A percentile compares a stretch with the other conserved stretches of the same genome.
Evolutionary conservation across 1,140 invertebrate species (phyloP).

Genomic region (Notospermus geniculatus): DNA sequence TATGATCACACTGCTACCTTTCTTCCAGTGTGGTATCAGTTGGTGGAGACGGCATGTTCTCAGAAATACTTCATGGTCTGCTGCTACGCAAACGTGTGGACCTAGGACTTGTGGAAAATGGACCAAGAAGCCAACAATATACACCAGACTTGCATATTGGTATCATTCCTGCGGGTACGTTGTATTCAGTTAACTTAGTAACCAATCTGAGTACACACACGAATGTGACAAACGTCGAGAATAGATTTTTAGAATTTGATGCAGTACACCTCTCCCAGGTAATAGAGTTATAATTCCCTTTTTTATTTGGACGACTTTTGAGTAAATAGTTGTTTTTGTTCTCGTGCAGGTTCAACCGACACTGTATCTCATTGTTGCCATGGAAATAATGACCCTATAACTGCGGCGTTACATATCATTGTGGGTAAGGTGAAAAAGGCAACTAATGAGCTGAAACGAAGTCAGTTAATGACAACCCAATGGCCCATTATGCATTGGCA

Average conservation of each 20-base stretch:
- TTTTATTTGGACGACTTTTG: no score
- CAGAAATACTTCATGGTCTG: conserved; percentile 77
- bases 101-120: conserved; percentile 64
- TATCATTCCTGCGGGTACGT: conserved; percentile 68
- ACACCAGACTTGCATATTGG: conserved; percentile 68
- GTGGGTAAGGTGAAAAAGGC: conserved; percentile 62
- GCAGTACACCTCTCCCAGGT: no score
- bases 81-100: conserved; percentile 58
- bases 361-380: conserved; percentile 78
- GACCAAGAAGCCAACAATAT: conserved; percentile 62
- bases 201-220: no score
- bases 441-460: no score
- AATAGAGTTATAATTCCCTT: no score
- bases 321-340: conserved; percentile 13
- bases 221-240: no score
- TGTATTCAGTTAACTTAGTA: no score
- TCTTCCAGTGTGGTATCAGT: conserved; percentile 72
- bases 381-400: conserved; percentile 79
- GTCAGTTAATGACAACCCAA: no score
- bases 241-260: no score
- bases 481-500: no score
- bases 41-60: conserved; percentile 85
- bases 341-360: conserved; percentile 72
- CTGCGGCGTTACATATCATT: conserved; percentile 78
- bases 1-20: no score